Percentiles rank a stretch among this genome's conserved stretches.
Conservation (phyloP, 2,797 vertebrate genomes). For the Molossus alvarezi region DNA sequence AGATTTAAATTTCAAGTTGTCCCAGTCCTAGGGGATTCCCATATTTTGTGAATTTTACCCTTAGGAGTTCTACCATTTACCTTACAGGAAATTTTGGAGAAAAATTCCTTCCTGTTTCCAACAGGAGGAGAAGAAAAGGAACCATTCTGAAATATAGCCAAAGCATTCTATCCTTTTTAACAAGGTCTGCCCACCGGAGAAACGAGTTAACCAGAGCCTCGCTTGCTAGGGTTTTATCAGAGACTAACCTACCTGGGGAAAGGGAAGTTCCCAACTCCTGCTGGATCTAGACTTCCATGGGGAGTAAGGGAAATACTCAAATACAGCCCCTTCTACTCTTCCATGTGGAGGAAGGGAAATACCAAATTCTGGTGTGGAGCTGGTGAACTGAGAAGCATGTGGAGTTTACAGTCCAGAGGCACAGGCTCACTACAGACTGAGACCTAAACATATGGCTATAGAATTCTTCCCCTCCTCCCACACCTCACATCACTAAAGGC, state of each 20-base stretch:
- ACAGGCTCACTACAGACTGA: neutral
- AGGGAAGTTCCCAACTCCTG: neutral
- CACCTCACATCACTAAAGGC: neutral
- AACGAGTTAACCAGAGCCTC: neutral
- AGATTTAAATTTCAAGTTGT: neutral
- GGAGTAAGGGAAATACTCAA: neutral
- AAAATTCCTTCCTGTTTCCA: slow-evolving; percentile 15
- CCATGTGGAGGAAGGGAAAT: neutral
- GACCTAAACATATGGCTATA: neutral
- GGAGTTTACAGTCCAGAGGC: neutral
- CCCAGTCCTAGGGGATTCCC: neutral
- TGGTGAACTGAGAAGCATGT: neutral
- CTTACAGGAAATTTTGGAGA: neutral
- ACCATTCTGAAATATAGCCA: neutral
- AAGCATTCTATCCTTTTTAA: neutral
- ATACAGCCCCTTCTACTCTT: neutral
- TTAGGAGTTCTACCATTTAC: neutral
- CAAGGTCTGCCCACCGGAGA: neutral
- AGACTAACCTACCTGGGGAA: neutral
- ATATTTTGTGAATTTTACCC: neutral
- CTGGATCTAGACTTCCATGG: neutral
- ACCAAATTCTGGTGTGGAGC: neutral
- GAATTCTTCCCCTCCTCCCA: neutral
- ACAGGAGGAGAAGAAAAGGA: neutral
- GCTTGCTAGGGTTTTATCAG: neutral